Evolutionary conservation across 2,797 vertebrate species (phyloP).

Genomic region (Enteromius anoplus): DNA sequence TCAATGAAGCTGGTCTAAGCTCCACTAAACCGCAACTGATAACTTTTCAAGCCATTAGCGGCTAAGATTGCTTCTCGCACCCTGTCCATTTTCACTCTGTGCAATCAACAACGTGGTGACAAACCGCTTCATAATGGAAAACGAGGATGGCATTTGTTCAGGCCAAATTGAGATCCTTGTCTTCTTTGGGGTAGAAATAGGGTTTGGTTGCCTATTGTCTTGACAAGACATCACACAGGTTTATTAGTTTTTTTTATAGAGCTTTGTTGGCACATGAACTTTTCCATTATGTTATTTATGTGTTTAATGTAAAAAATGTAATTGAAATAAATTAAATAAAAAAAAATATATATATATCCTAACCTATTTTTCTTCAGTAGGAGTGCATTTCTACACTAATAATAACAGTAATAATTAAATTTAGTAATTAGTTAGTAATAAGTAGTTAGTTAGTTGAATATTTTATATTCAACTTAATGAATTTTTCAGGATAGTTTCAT

Average conservation of each 20-base stretch:
- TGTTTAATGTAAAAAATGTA: not conserved
- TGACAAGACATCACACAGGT: constrained; percentile 13
- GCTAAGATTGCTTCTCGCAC: constrained; percentile 75
- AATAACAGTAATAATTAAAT: not conserved
- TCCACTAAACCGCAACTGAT: constrained; percentile 80
- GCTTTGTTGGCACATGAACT: not conserved
- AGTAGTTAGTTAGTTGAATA: not conserved
- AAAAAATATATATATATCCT: too few species aligned
- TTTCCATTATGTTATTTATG: not conserved
- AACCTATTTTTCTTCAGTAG: not conserved
- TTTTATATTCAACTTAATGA: not conserved
- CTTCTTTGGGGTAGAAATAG: constrained; percentile 55
- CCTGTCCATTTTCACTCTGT: constrained; percentile 64
- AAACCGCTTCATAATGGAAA: constrained; percentile 66
- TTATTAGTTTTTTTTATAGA: constrained; percentile 2
- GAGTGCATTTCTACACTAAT: not conserved
- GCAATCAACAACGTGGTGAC: constrained; percentile 74
- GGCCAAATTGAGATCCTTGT: constrained; percentile 54
- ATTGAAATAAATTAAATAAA: too few species aligned
- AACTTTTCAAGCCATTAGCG: constrained; percentile 82
- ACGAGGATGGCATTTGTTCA: constrained; percentile 61
- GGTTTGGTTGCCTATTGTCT: constrained; percentile 31
- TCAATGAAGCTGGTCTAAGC: constrained; percentile 77
- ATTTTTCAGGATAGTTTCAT: not conserved
- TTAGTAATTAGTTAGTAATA: too few species aligned